A percentile compares a stretch with the other conserved stretches of the same genome.
Conservation (phyloP, 2,797 vertebrate species). For the Euthynnus affinis region DNA sequence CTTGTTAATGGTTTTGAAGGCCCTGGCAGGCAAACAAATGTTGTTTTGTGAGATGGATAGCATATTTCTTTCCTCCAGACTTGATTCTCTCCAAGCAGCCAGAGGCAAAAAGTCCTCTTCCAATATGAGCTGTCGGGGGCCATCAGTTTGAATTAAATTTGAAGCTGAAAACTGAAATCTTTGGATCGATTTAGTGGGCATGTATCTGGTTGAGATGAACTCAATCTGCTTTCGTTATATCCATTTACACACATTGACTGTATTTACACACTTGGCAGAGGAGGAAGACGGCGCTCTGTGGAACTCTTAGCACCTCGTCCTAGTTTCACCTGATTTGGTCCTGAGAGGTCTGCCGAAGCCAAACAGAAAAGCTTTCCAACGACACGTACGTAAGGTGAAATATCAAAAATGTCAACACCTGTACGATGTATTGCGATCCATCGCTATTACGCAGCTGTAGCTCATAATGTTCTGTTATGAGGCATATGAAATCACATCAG, state of each 20-base stretch:
- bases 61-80: conserved; percentile 68
- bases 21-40: conserved; percentile 82
- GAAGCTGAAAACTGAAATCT: conserved; percentile 35
- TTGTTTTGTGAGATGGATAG: conserved; percentile 77
- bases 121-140: conserved; percentile 38
- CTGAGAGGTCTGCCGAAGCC: neutral
- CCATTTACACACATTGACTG: conserved; percentile 14
- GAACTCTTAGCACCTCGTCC: conserved; percentile 20
- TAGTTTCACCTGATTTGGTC: conserved; percentile 13
- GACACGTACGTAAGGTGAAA: conserved; percentile 3
- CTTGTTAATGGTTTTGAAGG: conserved; percentile 83
- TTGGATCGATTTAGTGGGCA: conserved; percentile 34
- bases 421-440: neutral
- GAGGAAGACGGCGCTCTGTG: neutral
- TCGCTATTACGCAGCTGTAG: neutral
- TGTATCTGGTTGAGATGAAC: conserved; percentile 25
- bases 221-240: conserved; percentile 36
- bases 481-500: neutral
- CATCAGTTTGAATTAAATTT: conserved; percentile 46
- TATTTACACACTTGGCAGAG: conserved; percentile 24
- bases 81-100: conserved; percentile 56
- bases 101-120: conserved; percentile 40
- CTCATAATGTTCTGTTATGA: neutral
- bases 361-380: conserved; percentile 3
- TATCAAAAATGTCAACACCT: conserved; percentile 26